A percentile compares a stretch with the other conserved stretches of the same genome.
Evolutionary conservation across 2,797 vertebrate species (phyloP).

Genomic region (Betta splendens): DNA sequence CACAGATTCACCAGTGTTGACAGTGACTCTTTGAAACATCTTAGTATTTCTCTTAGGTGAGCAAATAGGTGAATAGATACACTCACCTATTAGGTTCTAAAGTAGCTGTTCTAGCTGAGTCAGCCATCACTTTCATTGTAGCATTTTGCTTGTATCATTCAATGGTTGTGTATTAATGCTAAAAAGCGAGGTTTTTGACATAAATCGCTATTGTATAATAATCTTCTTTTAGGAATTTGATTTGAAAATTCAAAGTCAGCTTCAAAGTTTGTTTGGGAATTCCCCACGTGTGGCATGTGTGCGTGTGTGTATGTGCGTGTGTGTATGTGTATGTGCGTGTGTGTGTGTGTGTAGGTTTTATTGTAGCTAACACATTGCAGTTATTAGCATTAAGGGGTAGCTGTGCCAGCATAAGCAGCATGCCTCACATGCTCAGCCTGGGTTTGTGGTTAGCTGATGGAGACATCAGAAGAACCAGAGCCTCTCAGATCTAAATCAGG

Average conservation of each 20-base stretch:
- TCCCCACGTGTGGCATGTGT: slow-evolving; percentile 27
- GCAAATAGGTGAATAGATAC: too few relatives aligned
- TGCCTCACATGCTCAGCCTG: slow-evolving; percentile 81
- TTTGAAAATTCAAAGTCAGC: slow-evolving; percentile 39
- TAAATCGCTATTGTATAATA: too few relatives aligned
- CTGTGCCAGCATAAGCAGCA: slow-evolving; percentile 77
- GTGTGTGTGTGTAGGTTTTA: too few relatives aligned
- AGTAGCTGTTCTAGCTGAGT: slow-evolving; percentile 67
- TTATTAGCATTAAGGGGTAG: slow-evolving; percentile 79
- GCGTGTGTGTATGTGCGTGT: slow-evolving; percentile 29
- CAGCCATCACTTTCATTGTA: slow-evolving; percentile 44
- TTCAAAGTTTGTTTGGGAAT: slow-evolving; percentile 47
- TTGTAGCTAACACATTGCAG: slow-evolving; percentile 81
- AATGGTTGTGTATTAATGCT: slow-evolving; percentile 41
- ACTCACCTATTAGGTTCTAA: too few relatives aligned
- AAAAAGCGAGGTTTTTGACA: slow-evolving; percentile 36
- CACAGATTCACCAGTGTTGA: too few relatives aligned
- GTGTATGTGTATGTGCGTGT: slow-evolving; percentile 52
- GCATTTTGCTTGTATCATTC: slow-evolving; percentile 53
- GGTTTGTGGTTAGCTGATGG: slow-evolving; percentile 81
- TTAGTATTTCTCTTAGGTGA: too few relatives aligned
- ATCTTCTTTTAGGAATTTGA: too few relatives aligned
- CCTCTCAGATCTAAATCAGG: slow-evolving; percentile 82
- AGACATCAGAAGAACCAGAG: slow-evolving; percentile 83
- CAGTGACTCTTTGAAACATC: too few relatives aligned